Evolutionary conservation across 2,797 vertebrate genomes (phyloP), one percentile per base, ranked within the genome.

Genomic region (Falco peregrinus): DNA sequence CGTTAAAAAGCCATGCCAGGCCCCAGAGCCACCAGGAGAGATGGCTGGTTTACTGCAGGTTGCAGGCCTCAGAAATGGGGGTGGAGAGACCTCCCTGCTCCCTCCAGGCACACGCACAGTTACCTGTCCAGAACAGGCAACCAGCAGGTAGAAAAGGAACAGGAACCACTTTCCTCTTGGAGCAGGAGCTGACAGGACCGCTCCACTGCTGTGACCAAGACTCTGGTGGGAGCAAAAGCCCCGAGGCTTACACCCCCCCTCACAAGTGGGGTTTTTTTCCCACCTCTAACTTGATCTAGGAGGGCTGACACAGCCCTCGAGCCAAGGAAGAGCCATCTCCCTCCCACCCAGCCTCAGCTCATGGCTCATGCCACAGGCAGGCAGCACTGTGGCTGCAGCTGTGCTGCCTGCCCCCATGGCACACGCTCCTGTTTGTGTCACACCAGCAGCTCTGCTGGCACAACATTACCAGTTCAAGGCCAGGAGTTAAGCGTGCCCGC

Each of bases 391-490:
- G 39, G 39, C 11, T 39, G 39, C 39, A 39, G 39, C 39, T 39
- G 39, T 39, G 39, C 33, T 45, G 7, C 45, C 31, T 0, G 5
- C 3, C 25, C 25, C 31, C 0, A 0, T 2, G 0, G 5, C 1
- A 6, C 19, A 7, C 0, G 0, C 5, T 8, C 5, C 2, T 0
- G 6, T 24, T 6, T 16, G 0, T 11, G 29, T 12, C 39, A 5
- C 2, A 1, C 10, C 15, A 50, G 9, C 25, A 47, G 22, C 45
- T 59, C 56, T 3, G 0, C 1, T 16, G 19, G 22, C 56, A 47
- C 63, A 5, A 6, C 33, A 5, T 3, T 3, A 31, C 13, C 39
- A 0, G 4, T 0, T 31, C 13, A 5, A 69, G 60, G n/a, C 3
- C 37, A 63, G 53, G 20, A 31, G 24, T 11, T 17, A 9, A 65